Evolutionary conservation across 2,888 invertebrate species (phyloP), one percentile per base, ranked within the genome.

Genomic region (Steinernema hermaphroditum): DNA sequence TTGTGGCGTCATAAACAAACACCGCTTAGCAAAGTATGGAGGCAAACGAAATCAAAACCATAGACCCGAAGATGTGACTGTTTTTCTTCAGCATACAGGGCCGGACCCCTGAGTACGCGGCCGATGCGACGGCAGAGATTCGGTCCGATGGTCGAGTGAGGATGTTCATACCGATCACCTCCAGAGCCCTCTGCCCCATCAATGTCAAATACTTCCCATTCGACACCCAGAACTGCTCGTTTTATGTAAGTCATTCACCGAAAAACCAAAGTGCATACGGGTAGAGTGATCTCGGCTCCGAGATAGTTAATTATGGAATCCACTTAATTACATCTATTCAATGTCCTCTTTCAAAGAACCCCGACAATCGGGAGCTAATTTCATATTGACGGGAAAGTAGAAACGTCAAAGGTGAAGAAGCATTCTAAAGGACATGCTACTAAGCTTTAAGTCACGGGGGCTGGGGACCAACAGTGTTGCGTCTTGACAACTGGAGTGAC

Each of bases 131-230:
- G 16, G 83, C 82, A 0, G 85, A 84, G 68, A 69, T 84, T 22
- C 77, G 77, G 54, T 75, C 68, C 41, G 79, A 84, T 72, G 82
- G 82, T 4, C 76, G 75, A 2, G 80, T 86, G 41, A 77, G 86
- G 37, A 78, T 83, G 76, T 86, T 86, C 70, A 79, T 86, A 8
- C 85, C 86, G 9, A 83, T 86, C 43, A 81, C 86, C 6, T 85
- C 86, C 8, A 77, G 85, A 50, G 80, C 82, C 43, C 78, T 86
- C 54, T 86, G 86, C 72, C 86, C 86, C 4, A 83, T 86, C 75
- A 86, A 86, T 72, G 85, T 86, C 73, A 86, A 85, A 74, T 80
- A 84, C 49, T 85, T 86, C 71, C 86, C 86, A 16, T 86, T 86
- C 75, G 86, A 86, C 74, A 79, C 78, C 14, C 86, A 86, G 69